These are phyloP conservation scores for Sympetrum striolatum DNA, from an alignment of 2,888 invertebrate species.

Conservation along the genomic window DNA sequence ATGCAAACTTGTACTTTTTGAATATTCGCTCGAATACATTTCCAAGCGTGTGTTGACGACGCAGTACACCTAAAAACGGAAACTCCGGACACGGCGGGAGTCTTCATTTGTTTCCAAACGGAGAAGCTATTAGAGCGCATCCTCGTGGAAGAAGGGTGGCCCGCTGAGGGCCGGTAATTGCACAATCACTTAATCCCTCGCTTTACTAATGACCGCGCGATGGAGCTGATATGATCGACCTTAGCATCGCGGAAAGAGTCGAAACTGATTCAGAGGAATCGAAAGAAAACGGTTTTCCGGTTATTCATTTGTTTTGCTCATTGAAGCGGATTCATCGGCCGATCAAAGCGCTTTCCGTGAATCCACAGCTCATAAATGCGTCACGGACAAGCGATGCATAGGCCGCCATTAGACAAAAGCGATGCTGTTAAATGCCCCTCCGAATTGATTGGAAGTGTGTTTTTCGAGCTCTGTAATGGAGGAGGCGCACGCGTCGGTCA, in stretches of 20 bases:
- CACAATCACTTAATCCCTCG: not conserved
- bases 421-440: not conserved
- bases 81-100: not conserved
- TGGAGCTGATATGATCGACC: not conserved
- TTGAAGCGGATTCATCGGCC: not conserved
- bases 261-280: not conserved
- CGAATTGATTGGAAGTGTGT: not conserved
- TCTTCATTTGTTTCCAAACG: not conserved
- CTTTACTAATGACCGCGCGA: not conserved
- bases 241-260: not conserved
- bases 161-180: not conserved
- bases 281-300: not conserved
- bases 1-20: too few relatives aligned
- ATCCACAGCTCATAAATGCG: not conserved
- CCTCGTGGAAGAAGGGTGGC: not conserved
- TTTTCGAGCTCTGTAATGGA: not conserved
- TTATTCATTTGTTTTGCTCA: not conserved
- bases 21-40: too few relatives aligned
- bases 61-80: too few relatives aligned
- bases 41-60: too few relatives aligned
- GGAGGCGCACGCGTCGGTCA: not conserved
- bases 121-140: too few relatives aligned
- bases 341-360: not conserved
- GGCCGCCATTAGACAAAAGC: not conserved
- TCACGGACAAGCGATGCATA: not conserved